Conservation (phyloP, 2,888 invertebrate species). For the Willowsia nigromaculata region DNA sequence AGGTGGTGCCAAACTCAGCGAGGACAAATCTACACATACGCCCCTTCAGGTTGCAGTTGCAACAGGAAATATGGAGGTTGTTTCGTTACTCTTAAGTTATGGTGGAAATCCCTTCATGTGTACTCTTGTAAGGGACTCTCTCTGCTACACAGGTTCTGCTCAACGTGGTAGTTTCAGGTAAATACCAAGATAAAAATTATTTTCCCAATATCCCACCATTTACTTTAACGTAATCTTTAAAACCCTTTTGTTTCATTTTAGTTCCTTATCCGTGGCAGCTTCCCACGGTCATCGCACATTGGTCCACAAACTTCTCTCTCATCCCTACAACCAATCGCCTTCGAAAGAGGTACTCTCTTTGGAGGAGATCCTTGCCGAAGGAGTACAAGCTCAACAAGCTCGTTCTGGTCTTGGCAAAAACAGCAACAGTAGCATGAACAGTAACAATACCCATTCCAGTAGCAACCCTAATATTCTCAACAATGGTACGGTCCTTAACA, state of each 20-base stretch:
- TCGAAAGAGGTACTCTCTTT: conserved; percentile 89
- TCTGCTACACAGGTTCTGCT: conserved; percentile 92
- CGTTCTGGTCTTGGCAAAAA: conserved; percentile 56
- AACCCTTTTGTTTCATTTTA: conserved; percentile 79
- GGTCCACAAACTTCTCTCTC: conserved; percentile 88
- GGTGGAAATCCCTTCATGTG: conserved; percentile 94
- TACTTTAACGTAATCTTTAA: conserved; percentile 3
- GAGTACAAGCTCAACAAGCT: conserved; percentile 81
- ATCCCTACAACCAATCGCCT: conserved; percentile 84
- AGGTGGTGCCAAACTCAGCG: conserved; percentile 90
- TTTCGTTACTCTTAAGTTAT: conserved; percentile 88
- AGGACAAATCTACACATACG: conserved; percentile 92
- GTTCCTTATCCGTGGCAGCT: conserved; percentile 93
- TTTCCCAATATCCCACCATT: neutral
- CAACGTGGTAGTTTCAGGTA: conserved; percentile 91
- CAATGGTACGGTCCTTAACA: neutral
- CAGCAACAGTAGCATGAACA: neutral
- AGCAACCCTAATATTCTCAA: conserved; percentile 4
- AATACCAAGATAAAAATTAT: conserved; percentile 50
- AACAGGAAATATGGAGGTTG: conserved; percentile 89
- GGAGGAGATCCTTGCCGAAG: conserved; percentile 94
- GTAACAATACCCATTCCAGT: neutral
- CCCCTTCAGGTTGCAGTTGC: conserved; percentile 93
- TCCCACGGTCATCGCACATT: conserved; percentile 91
- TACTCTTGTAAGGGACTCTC: conserved; percentile 89